Evolutionary conservation across 2,797 vertebrate genomes (phyloP), one percentile per base, ranked within the genome.

Genomic region (Acipenser oxyrinchus): DNA sequence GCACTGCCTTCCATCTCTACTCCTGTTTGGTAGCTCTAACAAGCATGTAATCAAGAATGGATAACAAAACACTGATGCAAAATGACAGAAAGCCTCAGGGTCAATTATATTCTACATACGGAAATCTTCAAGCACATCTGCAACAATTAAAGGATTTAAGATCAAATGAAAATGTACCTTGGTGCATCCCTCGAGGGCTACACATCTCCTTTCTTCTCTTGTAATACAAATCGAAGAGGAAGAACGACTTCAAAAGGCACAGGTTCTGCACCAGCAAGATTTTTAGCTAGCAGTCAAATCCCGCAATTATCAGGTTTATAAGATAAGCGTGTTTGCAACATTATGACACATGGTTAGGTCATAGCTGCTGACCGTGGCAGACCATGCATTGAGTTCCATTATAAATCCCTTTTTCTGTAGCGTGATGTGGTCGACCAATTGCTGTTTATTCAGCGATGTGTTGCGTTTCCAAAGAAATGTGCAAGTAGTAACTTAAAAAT

Each of bases 31-130:
- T 37, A 37, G 37, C 37, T 37, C 37, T 37, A 37, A 37, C 37
- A 37, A 37, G 37, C 37, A 4, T 37, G 37, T 37, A 37, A 37
- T 37, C 37, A 37, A 37, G 37, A 37, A 4, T 1, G 37, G 37
- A 37, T 37, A 37, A 37, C 37, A 37, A 37, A 37, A 37, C 37
- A 49, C 18, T 63, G 51, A 59, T 13, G 52, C 55, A 10, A 52
- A 62, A 64, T 60, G 53, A 55, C 53, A 52, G 49, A 18, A 8
- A 48, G 52, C 61, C 65, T 51, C 12, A 18, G 37, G 69, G 69
- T 70, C 57, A 70, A 70, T 64, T 61, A n/a, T 49, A 49, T 23
- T 18, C 10, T 49, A 64, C 48, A 66, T 48, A 67, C 23, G 12
- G 60, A 49, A 9, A 51, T 37, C 12, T 13, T 63, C 49, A 51